phyloP scores from a whole-genome alignment of 1,140 invertebrate genomes.

The Mizuhopecten yessoensis region DNA sequence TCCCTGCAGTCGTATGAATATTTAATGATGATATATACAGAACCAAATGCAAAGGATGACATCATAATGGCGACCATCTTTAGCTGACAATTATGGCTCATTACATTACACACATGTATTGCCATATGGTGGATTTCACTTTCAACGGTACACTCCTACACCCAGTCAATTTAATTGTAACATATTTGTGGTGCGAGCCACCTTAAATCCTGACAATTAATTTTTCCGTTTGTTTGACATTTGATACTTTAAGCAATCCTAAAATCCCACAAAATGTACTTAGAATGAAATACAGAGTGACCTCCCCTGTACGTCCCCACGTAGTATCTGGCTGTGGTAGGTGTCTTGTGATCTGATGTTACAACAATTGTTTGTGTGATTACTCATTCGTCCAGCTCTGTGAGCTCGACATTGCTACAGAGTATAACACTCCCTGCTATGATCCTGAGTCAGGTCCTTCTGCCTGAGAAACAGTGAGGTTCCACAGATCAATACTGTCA shows the following conservation, averaged over 20 bases:
- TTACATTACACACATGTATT: no score
- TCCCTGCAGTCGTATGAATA: not conserved
- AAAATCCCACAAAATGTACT: not conserved
- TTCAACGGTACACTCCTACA: not conserved
- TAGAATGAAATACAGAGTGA: not conserved
- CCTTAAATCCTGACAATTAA: conserved; percentile 29
- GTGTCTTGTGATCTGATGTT: not conserved
- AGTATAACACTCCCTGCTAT: not conserved
- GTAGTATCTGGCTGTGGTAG: not conserved
- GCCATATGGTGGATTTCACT: not conserved
- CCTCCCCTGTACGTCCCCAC: not conserved
- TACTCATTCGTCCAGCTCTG: not conserved
- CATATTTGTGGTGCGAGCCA: not conserved
- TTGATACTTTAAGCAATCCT: not conserved
- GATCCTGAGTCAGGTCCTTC: conserved; percentile 15
- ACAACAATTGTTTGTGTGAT: not conserved
- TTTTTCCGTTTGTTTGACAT: no score
- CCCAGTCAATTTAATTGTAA: not conserved
- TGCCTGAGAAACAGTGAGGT: not conserved
- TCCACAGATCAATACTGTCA: conserved; percentile 3
- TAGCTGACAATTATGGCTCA: not conserved
- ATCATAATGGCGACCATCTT: not conserved
- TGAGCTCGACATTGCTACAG: conserved; percentile 16
- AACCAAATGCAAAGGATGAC: not conserved
- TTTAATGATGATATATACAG: not conserved